Percentiles rank a stretch among this genome's conserved stretches.
phyloP scores from a whole-genome alignment of 2,113 vertebrate genomes.

The Proterorhinus semilunaris region DNA sequence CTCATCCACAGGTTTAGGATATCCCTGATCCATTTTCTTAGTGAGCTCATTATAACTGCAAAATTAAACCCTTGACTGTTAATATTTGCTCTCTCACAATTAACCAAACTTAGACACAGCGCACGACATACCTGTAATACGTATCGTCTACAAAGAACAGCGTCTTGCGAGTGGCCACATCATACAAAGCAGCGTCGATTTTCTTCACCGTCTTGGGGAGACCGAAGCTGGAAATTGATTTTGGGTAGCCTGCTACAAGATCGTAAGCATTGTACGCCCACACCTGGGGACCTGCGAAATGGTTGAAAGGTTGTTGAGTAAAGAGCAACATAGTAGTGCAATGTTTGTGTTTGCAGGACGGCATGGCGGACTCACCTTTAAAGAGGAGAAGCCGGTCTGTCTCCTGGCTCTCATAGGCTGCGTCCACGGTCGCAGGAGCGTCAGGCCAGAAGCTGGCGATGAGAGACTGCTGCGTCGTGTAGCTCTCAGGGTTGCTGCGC shows the following conservation, averaged over 20 bases:
- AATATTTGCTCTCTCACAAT: too few relatives aligned
- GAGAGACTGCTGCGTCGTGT: background rate
- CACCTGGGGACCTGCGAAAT: slow-evolving; percentile 50
- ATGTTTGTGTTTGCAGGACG: background rate
- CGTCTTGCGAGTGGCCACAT: slow-evolving; percentile 71
- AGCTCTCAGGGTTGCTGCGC: slow-evolving; percentile 1
- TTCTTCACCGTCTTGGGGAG: slow-evolving; percentile 76
- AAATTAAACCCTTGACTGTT: background rate
- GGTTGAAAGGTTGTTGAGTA: background rate
- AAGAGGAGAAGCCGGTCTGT: background rate
- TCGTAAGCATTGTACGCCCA: slow-evolving; percentile 85
- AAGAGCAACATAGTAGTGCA: background rate
- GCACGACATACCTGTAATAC: slow-evolving; percentile 84
- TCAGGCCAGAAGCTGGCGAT: slow-evolving; percentile 1
- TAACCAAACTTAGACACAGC: background rate
- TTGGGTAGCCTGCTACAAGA: slow-evolving; percentile 78
- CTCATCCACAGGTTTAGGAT: slow-evolving; percentile 71
- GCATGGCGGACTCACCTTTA: background rate
- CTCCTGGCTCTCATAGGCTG: slow-evolving; percentile 2
- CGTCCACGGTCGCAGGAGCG: slow-evolving; percentile 4
- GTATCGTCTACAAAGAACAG: slow-evolving; percentile 80
- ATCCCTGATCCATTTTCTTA: slow-evolving; percentile 77
- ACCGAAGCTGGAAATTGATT: slow-evolving; percentile 73
- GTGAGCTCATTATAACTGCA: slow-evolving; percentile 82
- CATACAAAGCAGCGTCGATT: slow-evolving; percentile 81